Evolutionary conservation across 2,113 vertebrate genomes (phyloP).

Genomic region (Mugil cephalus): DNA sequence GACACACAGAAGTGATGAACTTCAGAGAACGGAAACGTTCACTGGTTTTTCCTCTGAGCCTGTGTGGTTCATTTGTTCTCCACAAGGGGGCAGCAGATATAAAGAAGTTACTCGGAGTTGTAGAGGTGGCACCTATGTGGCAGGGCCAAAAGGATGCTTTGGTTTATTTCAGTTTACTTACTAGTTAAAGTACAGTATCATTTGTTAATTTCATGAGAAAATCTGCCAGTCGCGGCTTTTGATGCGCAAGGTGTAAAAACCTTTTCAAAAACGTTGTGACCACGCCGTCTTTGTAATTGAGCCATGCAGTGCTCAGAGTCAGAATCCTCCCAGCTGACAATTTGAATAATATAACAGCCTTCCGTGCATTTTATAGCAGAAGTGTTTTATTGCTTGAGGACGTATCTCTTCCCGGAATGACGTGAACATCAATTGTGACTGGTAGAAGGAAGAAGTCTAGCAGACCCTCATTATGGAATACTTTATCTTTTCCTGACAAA

Average conservation of each 20-base stretch:
- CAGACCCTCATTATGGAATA: slow-evolving; percentile 56
- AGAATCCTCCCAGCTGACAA: slow-evolving; percentile 10
- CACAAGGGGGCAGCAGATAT: slow-evolving; percentile 72
- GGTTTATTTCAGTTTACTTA: slow-evolving; percentile 17
- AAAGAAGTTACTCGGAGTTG: slow-evolving; percentile 20
- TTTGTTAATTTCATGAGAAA: neutral
- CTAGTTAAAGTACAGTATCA: neutral
- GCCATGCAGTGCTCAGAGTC: neutral
- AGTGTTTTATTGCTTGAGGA: slow-evolving; percentile 39
- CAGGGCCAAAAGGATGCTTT: slow-evolving; percentile 3
- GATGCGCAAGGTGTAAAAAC: too few species aligned
- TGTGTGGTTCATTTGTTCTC: slow-evolving; percentile 11
- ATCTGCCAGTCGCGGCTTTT: neutral
- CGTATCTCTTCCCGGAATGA: slow-evolving; percentile 26
- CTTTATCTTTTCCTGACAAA: slow-evolving; percentile 59
- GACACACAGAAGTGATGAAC: slow-evolving; percentile 49
- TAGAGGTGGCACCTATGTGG: neutral
- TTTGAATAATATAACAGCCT: slow-evolving; percentile 1
- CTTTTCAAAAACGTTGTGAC: neutral
- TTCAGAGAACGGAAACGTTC: slow-evolving; percentile 18
- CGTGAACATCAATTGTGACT: slow-evolving; percentile 51
- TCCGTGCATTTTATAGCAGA: neutral
- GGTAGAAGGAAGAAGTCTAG: slow-evolving; percentile 37
- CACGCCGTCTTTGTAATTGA: neutral
- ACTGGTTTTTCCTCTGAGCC: neutral